A percentile compares a stretch with the other conserved stretches of the same genome.
These are phyloP conservation scores for Drosophila triauraria DNA, from an alignment of 1,140 invertebrate species.

Conservation along the genomic window DNA sequence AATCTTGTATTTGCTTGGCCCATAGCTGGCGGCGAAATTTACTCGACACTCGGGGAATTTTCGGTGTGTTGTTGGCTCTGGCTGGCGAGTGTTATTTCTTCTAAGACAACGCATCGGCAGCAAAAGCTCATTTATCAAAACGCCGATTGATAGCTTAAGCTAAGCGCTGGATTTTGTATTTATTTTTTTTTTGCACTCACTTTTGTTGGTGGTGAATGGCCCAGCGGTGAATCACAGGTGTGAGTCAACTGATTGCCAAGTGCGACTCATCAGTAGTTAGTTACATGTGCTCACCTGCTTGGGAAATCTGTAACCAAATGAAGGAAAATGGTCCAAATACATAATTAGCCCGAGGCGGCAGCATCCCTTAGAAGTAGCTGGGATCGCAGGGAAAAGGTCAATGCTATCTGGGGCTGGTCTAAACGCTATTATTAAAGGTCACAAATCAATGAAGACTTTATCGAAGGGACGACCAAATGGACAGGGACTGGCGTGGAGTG, in stretches of 20 bases:
- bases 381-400: conserved; percentile 61
- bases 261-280: conserved; percentile 40
- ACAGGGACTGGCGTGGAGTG: conserved; percentile 17
- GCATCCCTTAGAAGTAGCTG: conserved; percentile 75
- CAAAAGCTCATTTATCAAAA: conserved; percentile 75
- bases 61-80: conserved; percentile 38
- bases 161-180: conserved; percentile 33
- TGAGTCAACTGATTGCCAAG: conserved; percentile 66
- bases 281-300: conserved; percentile 44
- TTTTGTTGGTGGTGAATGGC: conserved; percentile 34
- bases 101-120: conserved; percentile 62
- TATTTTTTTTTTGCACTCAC: conserved; percentile 52
- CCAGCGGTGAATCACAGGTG: conserved; percentile 59
- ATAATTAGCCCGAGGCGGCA: conserved; percentile 70
- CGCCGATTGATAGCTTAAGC: conserved; percentile 67
- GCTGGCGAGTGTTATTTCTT: conserved; percentile 30
- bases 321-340: conserved; percentile 58
- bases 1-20: conserved; percentile 70
- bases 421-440: conserved; percentile 83
- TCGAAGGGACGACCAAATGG: conserved; percentile 56
- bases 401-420: conserved; percentile 59
- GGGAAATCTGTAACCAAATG: conserved; percentile 11
- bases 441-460: conserved; percentile 84
- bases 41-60: conserved; percentile 63
- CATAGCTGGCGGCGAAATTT: conserved; percentile 73